Percentiles rank a stretch among this genome's conserved stretches.
Conservation (phyloP, 2,888 invertebrate genomes). For the Pollenia amentaria region DNA sequence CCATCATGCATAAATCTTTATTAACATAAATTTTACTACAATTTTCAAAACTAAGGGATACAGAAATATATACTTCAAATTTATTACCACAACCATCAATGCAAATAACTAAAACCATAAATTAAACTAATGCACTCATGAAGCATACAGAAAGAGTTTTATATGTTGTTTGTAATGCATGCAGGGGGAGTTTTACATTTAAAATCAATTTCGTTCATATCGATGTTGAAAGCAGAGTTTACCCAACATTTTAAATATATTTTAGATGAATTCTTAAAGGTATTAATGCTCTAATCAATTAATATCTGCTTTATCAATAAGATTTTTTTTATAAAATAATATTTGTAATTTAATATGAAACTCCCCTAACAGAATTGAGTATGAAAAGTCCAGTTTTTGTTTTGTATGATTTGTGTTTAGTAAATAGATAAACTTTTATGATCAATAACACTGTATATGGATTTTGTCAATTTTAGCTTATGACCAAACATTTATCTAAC, state of each 20-base stretch:
- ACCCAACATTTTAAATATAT: no score
- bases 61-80: not conserved
- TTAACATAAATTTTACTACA: slow-evolving; percentile 5
- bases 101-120: slow-evolving; percentile 25
- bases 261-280: no score
- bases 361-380: not conserved
- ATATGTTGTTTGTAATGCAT: not conserved
- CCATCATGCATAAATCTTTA: not conserved
- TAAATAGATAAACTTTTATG: slow-evolving; percentile 41
- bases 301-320: not conserved
- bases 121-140: slow-evolving; percentile 13
- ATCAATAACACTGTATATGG: slow-evolving; percentile 20
- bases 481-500: not conserved
- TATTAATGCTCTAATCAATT: no score
- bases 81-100: slow-evolving; percentile 25
- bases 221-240: no score
- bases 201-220: not conserved
- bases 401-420: not conserved
- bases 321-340: not conserved
- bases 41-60: not conserved
- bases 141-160: not conserved
- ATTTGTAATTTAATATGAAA: not conserved
- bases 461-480: slow-evolving; percentile 20
- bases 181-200: not conserved
- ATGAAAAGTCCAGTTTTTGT: not conserved